Evolutionary conservation across 1,140 invertebrate genomes (phyloP), one percentile per base, ranked within the genome.

Genomic region (Caenorhabditis briggsae): DNA sequence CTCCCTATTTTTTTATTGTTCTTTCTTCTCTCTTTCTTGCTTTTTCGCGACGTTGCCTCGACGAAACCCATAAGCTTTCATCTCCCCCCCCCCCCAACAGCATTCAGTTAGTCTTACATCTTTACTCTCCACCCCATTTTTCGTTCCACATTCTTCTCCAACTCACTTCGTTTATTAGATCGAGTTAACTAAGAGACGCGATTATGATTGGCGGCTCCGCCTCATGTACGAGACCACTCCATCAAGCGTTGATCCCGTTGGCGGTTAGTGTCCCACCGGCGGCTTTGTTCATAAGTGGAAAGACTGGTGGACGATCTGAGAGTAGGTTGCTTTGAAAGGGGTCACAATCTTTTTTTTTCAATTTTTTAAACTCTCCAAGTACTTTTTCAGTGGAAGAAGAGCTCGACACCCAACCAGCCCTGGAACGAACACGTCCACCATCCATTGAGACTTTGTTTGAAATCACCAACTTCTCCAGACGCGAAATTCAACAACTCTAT

Each of bases 171-270:
- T 78, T 78, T 20, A 23, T 78, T 33, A 33, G 33, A 78, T 50
- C 23, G 41, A 78, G 70, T 78, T 50, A 78, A 78, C 33, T 48
- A 48, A 70, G 33, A 33, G 43, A 70, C 46, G 43, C 70, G 43
- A 78, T 78, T 78, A 78, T 78, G 70, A 78, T 78, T 53, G 70
- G 70, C 70, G 70, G 70, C 70, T 50, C 70, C 70, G 70, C 70
- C 70, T 78, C 70, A 9, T 78, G 70, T 78, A 78, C 46, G 25
- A 78, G 70, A 50, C 70, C 70, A 78, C 70, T 78, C 46, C 70
- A 78, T 78, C 70, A 78, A 78, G 70, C 70, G 70, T 78, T 78
- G 70, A 78, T 78, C 46, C 70, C 70, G 70, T 78, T 78, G 14
- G 70, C 70, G 70, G 46, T 78, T 53, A 78, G 70, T 78, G 70